Base-by-base conservation (phyloP, 2,888 invertebrate genomes). In the Chalcis sispes region DNA sequence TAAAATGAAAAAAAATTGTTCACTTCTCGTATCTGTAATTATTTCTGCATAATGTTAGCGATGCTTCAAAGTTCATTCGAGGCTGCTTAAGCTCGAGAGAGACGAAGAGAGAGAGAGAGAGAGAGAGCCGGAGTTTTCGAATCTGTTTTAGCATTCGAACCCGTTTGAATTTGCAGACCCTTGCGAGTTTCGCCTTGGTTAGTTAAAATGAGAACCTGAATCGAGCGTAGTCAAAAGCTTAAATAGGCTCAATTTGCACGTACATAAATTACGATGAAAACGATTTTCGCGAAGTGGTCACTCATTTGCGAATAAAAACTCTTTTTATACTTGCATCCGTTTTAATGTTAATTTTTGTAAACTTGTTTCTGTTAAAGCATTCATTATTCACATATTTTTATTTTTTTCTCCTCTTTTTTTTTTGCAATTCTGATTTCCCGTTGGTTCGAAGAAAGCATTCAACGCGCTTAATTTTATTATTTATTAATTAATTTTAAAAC, bases 151-250 rank as follows among this genome's bases (percentile, higher is more conserved):
- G 52, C 36, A 23, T 65, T 65, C 23, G 7, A 65, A 32, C 7
- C 15, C 13, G n/a, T 20, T 20, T 13, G 18, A 40, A 66, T 66
- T 66, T 40, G 23, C n/a, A 20, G 40, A 54, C 36, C 65, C 50
- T 50, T 50, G 20, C 25, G 2, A 27, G 50, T 27, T 23, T 1
- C 13, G 7, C 18, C n/a, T 56, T 56, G n/a, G 18, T 54, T 29
- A 36, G 50, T 65, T 50, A 50, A 23, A 64, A 64, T 64, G 23
- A 27, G 50, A 50, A 20, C 8, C 13, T 5, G n/a, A 50, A 50
- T 40, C 18, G 40, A 66, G n/a, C 40, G 10, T 3, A 20, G 5
- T 1, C 2, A 8, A 40, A 54, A 40, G 25, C 20, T 25, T 5
- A 18, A 66, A 66, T 66, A 40, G 40, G 23, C 59, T 59, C 23